Evolutionary conservation across 2,888 invertebrate species (phyloP).

Genomic region (Sacculina carcini): DNA sequence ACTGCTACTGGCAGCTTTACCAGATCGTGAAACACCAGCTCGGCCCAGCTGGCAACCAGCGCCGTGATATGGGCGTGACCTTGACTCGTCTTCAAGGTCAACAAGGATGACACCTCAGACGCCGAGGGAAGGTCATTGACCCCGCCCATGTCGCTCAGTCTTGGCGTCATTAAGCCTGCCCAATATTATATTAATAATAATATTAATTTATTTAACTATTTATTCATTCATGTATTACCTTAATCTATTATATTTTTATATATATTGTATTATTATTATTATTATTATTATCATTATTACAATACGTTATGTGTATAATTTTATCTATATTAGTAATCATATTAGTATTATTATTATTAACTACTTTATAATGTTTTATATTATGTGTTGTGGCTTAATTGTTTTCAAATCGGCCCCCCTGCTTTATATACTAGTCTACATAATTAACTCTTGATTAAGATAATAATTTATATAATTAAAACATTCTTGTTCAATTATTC

Average conservation of each 20-base stretch:
- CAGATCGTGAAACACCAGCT: conserved; percentile 17
- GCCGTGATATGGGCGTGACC: conserved; percentile 16
- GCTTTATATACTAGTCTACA: no score
- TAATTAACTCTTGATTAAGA: no score
- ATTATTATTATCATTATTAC: not conserved
- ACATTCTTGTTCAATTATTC: no score
- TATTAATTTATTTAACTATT: not conserved
- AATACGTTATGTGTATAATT: not conserved
- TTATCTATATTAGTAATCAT: not conserved
- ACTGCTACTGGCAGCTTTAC: no score
- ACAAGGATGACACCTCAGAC: not conserved
- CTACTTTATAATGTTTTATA: no score
- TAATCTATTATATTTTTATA: not conserved
- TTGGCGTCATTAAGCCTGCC: no score
- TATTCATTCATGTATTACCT: not conserved
- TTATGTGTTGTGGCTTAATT: no score
- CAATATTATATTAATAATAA: conserved; percentile 4
- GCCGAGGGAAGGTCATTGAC: not conserved
- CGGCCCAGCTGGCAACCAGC: conserved; percentile 17
- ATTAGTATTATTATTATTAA: no score
- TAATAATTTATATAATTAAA: no score
- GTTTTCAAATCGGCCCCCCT: no score
- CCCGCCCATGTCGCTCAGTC: no score
- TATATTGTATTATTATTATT: not conserved
- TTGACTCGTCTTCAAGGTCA: not conserved